Base-by-base conservation (phyloP, 1,140 invertebrate species). In the Scaptomyza montana region DNA sequence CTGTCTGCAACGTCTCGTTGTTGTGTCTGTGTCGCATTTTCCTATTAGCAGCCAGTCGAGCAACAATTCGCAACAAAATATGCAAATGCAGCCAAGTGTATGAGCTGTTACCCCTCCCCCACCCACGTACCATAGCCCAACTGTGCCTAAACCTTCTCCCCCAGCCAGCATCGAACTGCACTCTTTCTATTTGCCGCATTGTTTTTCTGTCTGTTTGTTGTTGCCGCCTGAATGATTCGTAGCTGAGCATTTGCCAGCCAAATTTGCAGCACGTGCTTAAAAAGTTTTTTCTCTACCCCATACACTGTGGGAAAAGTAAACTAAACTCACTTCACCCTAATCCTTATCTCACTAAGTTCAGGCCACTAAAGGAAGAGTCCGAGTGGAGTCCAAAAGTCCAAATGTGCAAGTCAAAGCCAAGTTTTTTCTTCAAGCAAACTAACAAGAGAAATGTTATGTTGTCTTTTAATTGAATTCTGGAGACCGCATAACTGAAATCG, bases 401-500 rank as follows among this genome's bases (percentile, higher is more conserved):
- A 54, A n/a, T 47, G 55, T 59, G 33, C 33, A 47, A 51, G 19
- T 51, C 19, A 12, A 19, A 25, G 57, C 28, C 51, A 75, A 75
- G 50, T 62, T 61, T 65, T 54, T 3, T 25, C 3, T 25, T 10
- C 54, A 6, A 30, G 30, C 30, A 30, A 78, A 64, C 70, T 61
- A 71, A 43, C 51, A 43, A 62, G 57, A 70, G 65, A 82, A 79
- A 67, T 77, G 79, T 87, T 81, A 81, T 89, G 84, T 87, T 89
- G 76, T 74, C 72, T 87, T 87, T 87, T 87, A 87, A 87, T 87
- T 87, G 82, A 87, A 87, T 87, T 87, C 81, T 78, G 73, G 77
- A 89, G 68, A 82, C 78, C 79, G 84, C 84, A 87, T 82, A 87
- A 86, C 82, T 86, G 82, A 86, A 86, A 87, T 82, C 82, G 75